Evolutionary conservation across 2,797 vertebrate genomes (phyloP).

Genomic region (Microhierax caerulescens): DNA sequence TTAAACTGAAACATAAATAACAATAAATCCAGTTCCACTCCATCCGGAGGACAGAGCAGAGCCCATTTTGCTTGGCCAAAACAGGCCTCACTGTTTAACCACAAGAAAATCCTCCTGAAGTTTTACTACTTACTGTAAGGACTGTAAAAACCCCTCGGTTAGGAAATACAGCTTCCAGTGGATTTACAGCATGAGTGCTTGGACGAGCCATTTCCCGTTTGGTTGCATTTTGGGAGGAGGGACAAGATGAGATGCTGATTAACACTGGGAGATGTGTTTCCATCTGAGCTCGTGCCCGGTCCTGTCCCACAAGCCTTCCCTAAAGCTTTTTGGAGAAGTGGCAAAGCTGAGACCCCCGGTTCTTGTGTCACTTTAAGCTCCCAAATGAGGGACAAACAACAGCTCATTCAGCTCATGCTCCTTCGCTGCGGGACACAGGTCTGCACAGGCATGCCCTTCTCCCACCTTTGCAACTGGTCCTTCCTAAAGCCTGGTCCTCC

Average conservation of each 20-base stretch:
- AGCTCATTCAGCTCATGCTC: neutral
- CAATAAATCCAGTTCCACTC: conserved; percentile 37
- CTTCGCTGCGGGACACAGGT: neutral
- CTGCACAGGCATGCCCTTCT: neutral
- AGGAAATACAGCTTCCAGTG: neutral
- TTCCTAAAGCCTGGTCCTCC: neutral
- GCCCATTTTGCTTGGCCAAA: neutral
- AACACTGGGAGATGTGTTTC: neutral
- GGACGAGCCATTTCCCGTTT: accelerated
- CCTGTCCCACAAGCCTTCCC: neutral
- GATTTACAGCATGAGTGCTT: neutral
- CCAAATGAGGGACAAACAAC: neutral
- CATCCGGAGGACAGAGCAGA: neutral
- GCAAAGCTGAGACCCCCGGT: neutral
- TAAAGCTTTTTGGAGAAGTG: neutral
- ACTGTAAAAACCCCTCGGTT: neutral
- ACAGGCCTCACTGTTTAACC: neutral
- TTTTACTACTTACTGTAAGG: neutral
- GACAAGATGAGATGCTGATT: neutral
- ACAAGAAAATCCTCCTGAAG: conserved; percentile 12
- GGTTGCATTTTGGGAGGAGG: accelerated
- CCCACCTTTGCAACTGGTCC: neutral
- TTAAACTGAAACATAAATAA: neutral
- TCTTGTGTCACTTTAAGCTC: neutral
- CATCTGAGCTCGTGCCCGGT: neutral